Evolutionary conservation across 2,113 vertebrate genomes (phyloP), one percentile per base, ranked within the genome.

Genomic region (Hipposideros armiger): DNA sequence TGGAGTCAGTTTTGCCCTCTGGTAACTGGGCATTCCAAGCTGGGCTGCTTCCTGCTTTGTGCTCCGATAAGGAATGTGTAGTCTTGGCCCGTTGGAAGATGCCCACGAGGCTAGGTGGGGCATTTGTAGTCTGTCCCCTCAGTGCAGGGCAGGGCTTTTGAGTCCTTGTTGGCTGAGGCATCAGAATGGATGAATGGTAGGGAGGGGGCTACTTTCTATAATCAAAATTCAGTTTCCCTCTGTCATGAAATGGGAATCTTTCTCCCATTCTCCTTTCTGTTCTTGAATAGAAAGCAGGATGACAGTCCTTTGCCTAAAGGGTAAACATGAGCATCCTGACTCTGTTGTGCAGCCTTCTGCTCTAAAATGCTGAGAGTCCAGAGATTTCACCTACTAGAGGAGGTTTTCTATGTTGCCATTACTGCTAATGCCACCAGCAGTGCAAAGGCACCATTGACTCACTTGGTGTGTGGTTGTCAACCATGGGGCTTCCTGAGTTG

Each of bases 281-380:
- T 64, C 73, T 74, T 54, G 30, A 74, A 19, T 52, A 87, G 69
- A 83, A 95, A 95, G 81, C 80, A 96, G 67, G 73, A 86, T 85
- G 70, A 74, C 30, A 47, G 30, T 72, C 26, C 10, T 72, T 93
- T 81, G 82, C 81, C 91, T 90, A 42, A 62, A 97, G 91, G 72
- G 10, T 78, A 82, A 95, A 92, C 77, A 94, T 1, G 58, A 96
- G 16, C 36, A 85, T 67, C 60, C 67, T 77, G 72, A 28, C 88
- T 89, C 76, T 42, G 11, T 64, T 42, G 45, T 69, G 9, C 42
- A 54, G 66, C 94, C 92, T 72, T 95, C n/a, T 58, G 16, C 73
- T 94, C 84, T 83, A 15, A 94, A 93, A 69, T 42, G 16, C 70
- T 30, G 52, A n/a, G 16, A 92, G 14, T 26, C n/a, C 7, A 84